Evolutionary conservation across 2,113 vertebrate genomes (phyloP), one percentile per base, ranked within the genome.

Genomic region (Dunckerocampus dactyliophorus): DNA sequence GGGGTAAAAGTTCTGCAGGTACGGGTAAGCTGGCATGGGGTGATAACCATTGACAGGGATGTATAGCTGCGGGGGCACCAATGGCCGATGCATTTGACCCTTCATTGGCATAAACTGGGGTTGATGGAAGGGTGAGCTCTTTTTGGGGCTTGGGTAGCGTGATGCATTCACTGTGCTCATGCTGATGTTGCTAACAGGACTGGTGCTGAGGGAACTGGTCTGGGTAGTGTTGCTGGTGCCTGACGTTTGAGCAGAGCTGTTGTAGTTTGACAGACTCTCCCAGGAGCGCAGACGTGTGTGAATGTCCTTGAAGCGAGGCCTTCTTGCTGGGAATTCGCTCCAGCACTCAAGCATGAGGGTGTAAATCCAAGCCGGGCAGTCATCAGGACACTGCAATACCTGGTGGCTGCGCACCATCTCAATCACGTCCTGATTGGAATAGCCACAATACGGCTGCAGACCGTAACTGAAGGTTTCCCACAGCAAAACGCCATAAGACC

Each of bases 391-490:
- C 0, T 92, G 85, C 57, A 99, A 87, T 21, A 98, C 86, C 83
- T 98, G 97, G 28, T 93, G 92, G 76, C 84, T 88, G 24, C 93
- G 93, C 34, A 98, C 91, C 94, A 98, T 95, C 85, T 99, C 95
- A 1, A 98, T 93, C 67, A 99, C 96, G 56, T 99, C 96, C 79
- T 98, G 95, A 83, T 98, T 98, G 61, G 95, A 95, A 81, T 94
- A 95, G 56, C 97, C 96, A 42, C 95, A 98, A 55, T 98, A 98
- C 1, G 97, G 97, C 84, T 98, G 97, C 72, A 98, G 89, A 65
- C 97, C 97, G 1, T 97, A 97, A 84, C 95, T 98, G 83, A 96
- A 98, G 56, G 95, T 94, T 89, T 99, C 97, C 97, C 97, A 99
- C 31, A 97, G 74, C 50, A 98, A 84, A 65, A 99, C 95, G 0